Percentiles rank a stretch among this genome's conserved stretches.
Conservation (phyloP, 1,140 invertebrate species). For the Nephotettix cincticeps region DNA sequence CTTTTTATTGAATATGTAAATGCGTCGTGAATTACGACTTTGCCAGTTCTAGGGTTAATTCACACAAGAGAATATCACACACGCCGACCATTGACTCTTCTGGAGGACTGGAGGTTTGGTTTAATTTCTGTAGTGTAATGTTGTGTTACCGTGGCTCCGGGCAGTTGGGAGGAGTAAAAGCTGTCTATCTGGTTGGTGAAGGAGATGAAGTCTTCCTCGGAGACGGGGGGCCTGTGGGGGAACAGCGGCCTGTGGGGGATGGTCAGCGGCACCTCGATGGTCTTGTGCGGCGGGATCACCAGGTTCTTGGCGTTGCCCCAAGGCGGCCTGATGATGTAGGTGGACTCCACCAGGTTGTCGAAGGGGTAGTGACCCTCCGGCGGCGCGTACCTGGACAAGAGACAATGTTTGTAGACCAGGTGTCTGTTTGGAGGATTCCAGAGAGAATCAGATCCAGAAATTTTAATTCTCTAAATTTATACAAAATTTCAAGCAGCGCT, state of each 20-base stretch:
- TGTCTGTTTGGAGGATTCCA: no score
- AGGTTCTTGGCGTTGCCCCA: slow-evolving; percentile 20
- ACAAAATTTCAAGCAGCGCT: no score
- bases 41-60: no score
- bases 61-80: no score
- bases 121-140: no score
- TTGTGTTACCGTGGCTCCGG: slow-evolving; percentile 33
- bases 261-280: slow-evolving; percentile 30
- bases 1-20: no score
- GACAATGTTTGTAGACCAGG: no score
- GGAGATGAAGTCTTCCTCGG: slow-evolving; percentile 21
- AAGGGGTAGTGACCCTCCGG: slow-evolving; percentile 37
- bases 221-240: not conserved
- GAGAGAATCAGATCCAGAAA: no score
- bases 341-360: slow-evolving; percentile 39
- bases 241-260: slow-evolving; percentile 34
- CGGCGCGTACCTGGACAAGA: slow-evolving; percentile 31
- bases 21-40: no score
- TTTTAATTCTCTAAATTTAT: no score
- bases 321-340: slow-evolving; percentile 39
- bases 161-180: slow-evolving; percentile 22
- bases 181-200: slow-evolving; percentile 34
- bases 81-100: no score
- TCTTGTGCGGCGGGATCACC: slow-evolving; percentile 30
- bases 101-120: no score